These are phyloP conservation scores for Yponomeuta malinellus DNA, from an alignment of 2,888 invertebrate species.

Conservation along the genomic window DNA sequence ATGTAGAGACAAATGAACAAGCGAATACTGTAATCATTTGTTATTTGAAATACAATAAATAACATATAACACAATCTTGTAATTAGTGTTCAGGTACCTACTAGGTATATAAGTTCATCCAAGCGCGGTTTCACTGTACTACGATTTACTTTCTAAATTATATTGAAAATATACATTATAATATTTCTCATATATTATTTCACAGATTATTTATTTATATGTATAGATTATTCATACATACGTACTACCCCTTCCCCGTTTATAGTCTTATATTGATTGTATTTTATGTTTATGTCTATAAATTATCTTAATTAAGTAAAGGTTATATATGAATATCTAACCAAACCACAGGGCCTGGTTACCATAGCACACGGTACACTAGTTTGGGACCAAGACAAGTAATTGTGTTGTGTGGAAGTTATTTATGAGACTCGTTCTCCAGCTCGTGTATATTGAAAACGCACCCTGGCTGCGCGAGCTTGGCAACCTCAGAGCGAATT, in stretches of 20 bases:
- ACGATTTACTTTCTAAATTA: neutral
- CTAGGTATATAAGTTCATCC: neutral
- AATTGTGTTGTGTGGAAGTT: neutral
- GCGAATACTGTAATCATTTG: neutral
- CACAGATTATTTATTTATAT: too few relatives aligned
- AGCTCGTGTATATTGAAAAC: neutral
- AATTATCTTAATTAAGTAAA: too few relatives aligned
- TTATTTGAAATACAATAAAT: neutral
- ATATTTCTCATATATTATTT: too few relatives aligned
- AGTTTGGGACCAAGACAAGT: too few relatives aligned
- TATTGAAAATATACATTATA: too few relatives aligned
- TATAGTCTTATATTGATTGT: too few relatives aligned
- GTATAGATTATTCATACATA: too few relatives aligned
- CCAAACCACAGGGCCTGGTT: too few relatives aligned
- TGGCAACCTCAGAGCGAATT: conserved; percentile 44
- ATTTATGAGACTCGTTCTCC: neutral
- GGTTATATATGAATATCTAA: too few relatives aligned
- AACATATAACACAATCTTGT: neutral
- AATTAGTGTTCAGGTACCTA: neutral
- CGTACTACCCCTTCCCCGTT: too few relatives aligned
- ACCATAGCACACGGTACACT: too few relatives aligned
- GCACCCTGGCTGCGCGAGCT: neutral
- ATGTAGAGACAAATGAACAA: neutral
- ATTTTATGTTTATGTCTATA: too few relatives aligned
- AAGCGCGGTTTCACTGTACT: neutral